Base-by-base conservation (phyloP, 2,113 vertebrate species). In the Bujurquina vittata region DNA sequence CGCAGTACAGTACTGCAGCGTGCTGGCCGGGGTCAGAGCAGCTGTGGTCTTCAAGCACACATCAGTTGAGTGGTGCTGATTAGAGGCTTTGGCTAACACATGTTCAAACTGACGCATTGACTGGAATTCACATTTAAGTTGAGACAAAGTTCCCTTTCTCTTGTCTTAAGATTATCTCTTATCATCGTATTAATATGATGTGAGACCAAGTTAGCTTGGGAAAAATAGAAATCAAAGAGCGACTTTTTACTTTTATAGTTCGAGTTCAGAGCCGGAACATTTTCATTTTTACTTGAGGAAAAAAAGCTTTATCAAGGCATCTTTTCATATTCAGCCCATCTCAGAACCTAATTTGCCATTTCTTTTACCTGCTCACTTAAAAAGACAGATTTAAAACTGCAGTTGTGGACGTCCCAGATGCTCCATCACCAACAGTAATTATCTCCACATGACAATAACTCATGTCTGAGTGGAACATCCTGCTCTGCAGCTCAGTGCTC, bases 391-490 rank as follows among this genome's bases (percentile, higher is more conserved):
- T 65, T 65, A 35, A 65, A 65, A 65, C 20, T 23, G 40, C 7
- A 23, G 11, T 62, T 63, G 61, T 63, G 40, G 12, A 59, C 26
- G 8, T 33, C 63, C 49, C 72, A 55, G 15, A 40, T 7, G 35
- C 58, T 79, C 57, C 26, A 52, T 74, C 35, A 43, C 15, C 65
- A 62, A 43, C 33, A 33, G 17, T 74, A 58, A 79, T 79, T 7
- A 7, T 14, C 20, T 77, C 61, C 74, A 77, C 74, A 54, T 83
- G 81, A 40, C 40, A 37, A 52, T 69, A 58, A 58, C 52, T 58
- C 26, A 77, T 43, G 43, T 62, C 4, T 31, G 80, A 62, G 8
- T 3, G 49, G 69, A 63, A 43, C 58, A 56, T 63, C 58, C 69
- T 31, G 69, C 40, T 29, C 65, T 59, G 55, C 8, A 61, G 43